Conservation (phyloP, 2,888 invertebrate species). For the Perdita meconis region DNA sequence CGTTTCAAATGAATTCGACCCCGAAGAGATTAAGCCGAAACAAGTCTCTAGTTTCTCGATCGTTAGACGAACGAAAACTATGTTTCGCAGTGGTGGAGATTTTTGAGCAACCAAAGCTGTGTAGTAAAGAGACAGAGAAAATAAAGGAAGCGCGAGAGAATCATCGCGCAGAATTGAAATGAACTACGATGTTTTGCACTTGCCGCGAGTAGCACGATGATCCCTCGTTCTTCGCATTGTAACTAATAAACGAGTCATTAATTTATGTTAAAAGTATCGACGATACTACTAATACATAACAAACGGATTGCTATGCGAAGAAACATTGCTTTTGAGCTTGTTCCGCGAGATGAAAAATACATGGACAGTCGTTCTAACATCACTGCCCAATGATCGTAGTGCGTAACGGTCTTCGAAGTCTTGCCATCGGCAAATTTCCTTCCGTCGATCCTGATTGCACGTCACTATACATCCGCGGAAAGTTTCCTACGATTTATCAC, state of each 20-base stretch:
- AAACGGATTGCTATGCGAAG: slow-evolving; percentile 60
- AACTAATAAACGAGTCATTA: slow-evolving; percentile 77
- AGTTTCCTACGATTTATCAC: slow-evolving; percentile 35
- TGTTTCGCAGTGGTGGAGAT: slow-evolving; percentile 35
- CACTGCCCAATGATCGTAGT: slow-evolving; percentile 5
- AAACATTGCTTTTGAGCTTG: slow-evolving; percentile 34
- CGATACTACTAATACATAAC: slow-evolving; percentile 71
- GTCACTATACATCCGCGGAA: slow-evolving; percentile 35
- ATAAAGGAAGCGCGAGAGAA: slow-evolving; percentile 17
- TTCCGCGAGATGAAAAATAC: slow-evolving; percentile 15
- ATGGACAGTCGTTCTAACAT: slow-evolving; percentile 11
- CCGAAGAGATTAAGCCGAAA: neutral
- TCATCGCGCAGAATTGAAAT: slow-evolving; percentile 22
- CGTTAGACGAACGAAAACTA: neutral
- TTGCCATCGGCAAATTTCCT: slow-evolving; percentile 4
- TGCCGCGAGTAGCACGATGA: slow-evolving; percentile 28
- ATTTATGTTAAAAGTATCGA: slow-evolving; percentile 55
- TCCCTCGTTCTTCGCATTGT: slow-evolving; percentile 43
- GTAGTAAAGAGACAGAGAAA: slow-evolving; percentile 24
- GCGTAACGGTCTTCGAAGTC: neutral
- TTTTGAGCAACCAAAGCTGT: slow-evolving; percentile 56
- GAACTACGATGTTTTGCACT: neutral
- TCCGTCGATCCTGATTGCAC: slow-evolving; percentile 33
- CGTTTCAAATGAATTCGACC: too few species aligned
- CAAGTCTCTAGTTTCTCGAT: neutral